A percentile compares a stretch with the other conserved stretches of the same genome.
Conservation (phyloP, 2,888 invertebrate genomes). For the Lapara coniferarum region DNA sequence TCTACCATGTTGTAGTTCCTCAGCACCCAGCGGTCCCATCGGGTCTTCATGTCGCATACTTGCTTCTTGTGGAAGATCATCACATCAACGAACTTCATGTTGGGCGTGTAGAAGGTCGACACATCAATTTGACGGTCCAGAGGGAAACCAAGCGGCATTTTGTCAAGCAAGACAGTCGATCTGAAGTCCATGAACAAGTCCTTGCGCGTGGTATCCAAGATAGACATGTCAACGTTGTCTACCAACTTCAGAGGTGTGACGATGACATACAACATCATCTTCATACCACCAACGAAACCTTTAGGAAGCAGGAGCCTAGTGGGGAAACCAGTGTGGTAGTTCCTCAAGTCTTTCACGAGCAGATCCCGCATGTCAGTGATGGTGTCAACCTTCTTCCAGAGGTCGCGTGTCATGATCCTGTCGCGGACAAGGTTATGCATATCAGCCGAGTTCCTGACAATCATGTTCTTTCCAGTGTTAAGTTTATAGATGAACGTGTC, state of each 20-base stretch:
- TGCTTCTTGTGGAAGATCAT: constrained; percentile 85
- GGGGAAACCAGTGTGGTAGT: constrained; percentile 87
- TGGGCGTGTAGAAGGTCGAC: constrained; percentile 85
- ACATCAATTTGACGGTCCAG: constrained; percentile 87
- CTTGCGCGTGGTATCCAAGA: constrained; percentile 74
- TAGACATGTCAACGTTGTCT: constrained; percentile 63
- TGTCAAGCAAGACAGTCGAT: constrained; percentile 80
- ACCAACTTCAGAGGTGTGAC: constrained; percentile 81
- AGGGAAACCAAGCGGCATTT: constrained; percentile 88
- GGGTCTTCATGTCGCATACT: constrained; percentile 71
- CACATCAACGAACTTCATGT: constrained; percentile 87
- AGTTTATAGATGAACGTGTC: constrained; percentile 86
- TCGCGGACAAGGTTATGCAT: constrained; percentile 87
- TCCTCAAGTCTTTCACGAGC: constrained; percentile 63
- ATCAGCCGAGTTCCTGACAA: constrained; percentile 85
- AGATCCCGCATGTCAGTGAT: constrained; percentile 71
- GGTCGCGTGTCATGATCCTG: constrained; percentile 85
- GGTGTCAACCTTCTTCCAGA: constrained; percentile 85
- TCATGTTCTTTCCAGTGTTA: constrained; percentile 85
- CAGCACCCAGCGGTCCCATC: constrained; percentile 70
- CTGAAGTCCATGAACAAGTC: constrained; percentile 70
- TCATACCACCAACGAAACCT: constrained; percentile 87
- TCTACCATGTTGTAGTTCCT: constrained; percentile 63
- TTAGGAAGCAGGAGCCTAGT: constrained; percentile 88
- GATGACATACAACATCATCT: constrained; percentile 85